These are phyloP conservation scores for Nothocercus nigrocapillus DNA, from an alignment of 2,113 vertebrate genomes.

Conservation along the genomic window DNA sequence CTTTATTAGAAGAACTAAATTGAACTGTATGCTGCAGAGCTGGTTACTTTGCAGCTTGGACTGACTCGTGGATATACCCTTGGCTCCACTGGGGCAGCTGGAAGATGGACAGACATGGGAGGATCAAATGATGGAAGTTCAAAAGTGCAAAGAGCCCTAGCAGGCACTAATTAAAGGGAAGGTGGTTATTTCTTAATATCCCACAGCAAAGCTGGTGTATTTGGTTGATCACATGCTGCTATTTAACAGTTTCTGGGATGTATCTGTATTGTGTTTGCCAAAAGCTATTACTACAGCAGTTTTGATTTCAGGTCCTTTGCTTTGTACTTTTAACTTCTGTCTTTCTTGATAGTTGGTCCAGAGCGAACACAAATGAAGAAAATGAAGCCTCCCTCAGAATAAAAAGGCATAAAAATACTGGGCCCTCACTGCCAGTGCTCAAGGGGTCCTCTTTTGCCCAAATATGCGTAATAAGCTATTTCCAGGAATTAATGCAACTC, in stretches of 20 bases:
- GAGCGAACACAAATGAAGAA: not conserved
- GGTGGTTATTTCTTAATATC: not conserved
- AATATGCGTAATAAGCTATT: not conserved
- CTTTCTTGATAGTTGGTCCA: not conserved
- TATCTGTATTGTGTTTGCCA: not conserved
- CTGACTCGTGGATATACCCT: not conserved
- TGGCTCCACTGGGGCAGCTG: not conserved
- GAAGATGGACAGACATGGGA: not conserved
- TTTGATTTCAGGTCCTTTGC: not conserved
- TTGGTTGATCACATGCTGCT: not conserved
- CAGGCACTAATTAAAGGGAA: not conserved
- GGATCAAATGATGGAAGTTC: not conserved
- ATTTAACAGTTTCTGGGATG: not conserved
- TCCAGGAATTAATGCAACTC: not conserved
- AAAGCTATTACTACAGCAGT: not conserved
- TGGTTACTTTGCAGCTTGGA: not conserved
- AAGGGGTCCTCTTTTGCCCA: not conserved
- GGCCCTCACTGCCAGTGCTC: rapidly evolving
- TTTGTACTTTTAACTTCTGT: not conserved
- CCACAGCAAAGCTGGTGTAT: not conserved
- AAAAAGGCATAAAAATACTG: not conserved
- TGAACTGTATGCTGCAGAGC: not conserved
- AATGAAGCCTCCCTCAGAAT: not conserved
- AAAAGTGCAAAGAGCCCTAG: not conserved
- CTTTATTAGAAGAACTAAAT: not conserved